Evolutionary conservation across 2,888 invertebrate genomes (phyloP), one percentile per base, ranked within the genome.

Genomic region (Lottia scabra): DNA sequence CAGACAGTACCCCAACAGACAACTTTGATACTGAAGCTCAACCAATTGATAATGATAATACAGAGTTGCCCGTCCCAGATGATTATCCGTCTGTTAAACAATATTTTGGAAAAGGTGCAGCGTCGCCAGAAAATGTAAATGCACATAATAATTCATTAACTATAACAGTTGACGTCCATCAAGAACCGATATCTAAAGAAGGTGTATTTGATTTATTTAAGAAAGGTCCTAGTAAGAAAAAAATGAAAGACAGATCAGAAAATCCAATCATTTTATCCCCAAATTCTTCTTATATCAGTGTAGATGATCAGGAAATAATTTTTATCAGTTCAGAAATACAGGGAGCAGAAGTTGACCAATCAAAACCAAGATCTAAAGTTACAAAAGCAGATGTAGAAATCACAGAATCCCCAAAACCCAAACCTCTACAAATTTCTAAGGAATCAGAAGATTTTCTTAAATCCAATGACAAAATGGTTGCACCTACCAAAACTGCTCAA

Each of bases 81-180:
- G 63, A 73, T 15, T 73, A 73, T 67, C 73, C 73, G 26, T 71
- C 68, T 23, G 69, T 76, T 10, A 63, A 68, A 26, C 68, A 71
- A 45, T 76, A 71, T 65, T 76, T 76, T 45, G 64, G 63, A 6
- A 71, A 63, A 67, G 45, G 19, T 46, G 16, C 15, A 26, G 23
- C 3, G 62, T 63, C 38, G 48, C 43, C 27, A 8, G 38, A 63
- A 64, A 38, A 38, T 27, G 38, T 23, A 13, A 19, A 56, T 15
- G 23, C 23, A 2, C 13, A 12, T 12, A 56, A 26, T 69, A 46
- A 45, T n/a, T 15, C 43, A 65, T n/a, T 78, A 3, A 77, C 76
- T 27, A 67, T 77, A 5, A 74, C 66, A 38, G 80, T 74, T 48
- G 74, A 78, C 38, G 62, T 80, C 66, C 80, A 80, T 64, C 56